Base-by-base conservation (phyloP, 2,113 vertebrate species). In the Pygoscelis antarcticus region DNA sequence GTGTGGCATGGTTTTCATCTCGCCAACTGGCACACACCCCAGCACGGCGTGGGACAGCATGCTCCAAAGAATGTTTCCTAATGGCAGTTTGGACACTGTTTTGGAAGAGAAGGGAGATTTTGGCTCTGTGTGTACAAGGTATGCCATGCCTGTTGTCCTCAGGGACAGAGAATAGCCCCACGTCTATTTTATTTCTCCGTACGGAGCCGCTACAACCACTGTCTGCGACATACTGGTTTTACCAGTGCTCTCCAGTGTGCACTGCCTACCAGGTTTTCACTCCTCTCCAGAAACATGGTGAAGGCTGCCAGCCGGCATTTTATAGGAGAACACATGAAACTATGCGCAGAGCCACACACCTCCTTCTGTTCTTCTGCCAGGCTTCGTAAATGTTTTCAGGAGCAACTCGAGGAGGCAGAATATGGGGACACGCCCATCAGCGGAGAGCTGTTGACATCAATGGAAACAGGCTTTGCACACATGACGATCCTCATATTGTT, bases 131-230 rank as follows among this genome's bases (percentile, higher is more conserved):
- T 30, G 32, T 30, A 44, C 25, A 20, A 57, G 42, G 32, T n/a
- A 60, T 12, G 47, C 17, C 22, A 19, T 27, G 29, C 44, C 44
- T 79, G 32, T 8, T 80, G 52, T 70, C 68, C 62, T 91, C 38
- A 27, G 42, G 34, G 55, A 78, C 52, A 55, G 25, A 64, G 42
- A 71, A 13, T 19, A 84, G 13, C 61, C 58, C 32, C 29, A 1
- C 0, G 0, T 32, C 66, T 54, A 9, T 76, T 79, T 69, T 42
- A 36, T 61, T 32, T 30, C 54, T 32, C 47, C 0, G 0, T 3
- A 5, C 2, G 12, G 54, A 80, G 34, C 26, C 49, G 23, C 30
- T 6, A 4, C 57, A 79, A 52, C 17, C 40, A 4, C 70, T 21
- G 20, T 40, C 70, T 62, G 75, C 52, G 51, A 12, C 72, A 29